Evolutionary conservation across 2,113 vertebrate genomes (phyloP).

Genomic region (Onychostruthus taczanowskii): DNA sequence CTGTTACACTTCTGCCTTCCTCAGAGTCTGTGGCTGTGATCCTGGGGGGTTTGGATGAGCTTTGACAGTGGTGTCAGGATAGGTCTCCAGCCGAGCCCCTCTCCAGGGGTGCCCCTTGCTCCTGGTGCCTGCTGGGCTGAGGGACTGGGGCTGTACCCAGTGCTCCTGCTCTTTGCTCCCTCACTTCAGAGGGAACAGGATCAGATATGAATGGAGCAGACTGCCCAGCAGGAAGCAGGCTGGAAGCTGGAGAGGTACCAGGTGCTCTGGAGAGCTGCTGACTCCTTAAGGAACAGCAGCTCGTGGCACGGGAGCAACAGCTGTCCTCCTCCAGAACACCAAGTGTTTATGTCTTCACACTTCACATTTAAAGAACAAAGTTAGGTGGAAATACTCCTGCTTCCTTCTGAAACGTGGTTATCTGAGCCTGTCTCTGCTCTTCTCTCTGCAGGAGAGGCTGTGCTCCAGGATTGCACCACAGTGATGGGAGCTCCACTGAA

Average conservation of each 20-base stretch:
- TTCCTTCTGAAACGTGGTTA: background rate
- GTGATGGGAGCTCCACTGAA: background rate
- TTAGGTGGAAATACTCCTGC: background rate
- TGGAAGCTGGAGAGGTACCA: background rate
- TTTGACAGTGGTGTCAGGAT: background rate
- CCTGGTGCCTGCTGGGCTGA: background rate
- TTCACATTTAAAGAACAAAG: background rate
- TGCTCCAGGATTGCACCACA: background rate
- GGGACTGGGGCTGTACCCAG: background rate
- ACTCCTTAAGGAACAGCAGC: background rate
- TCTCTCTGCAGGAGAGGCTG: background rate
- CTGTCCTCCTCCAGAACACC: background rate
- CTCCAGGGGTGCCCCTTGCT: background rate
- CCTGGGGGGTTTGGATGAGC: background rate
- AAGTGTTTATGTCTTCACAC: background rate
- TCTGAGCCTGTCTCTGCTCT: background rate
- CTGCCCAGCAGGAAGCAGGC: background rate
- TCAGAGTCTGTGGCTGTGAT: background rate
- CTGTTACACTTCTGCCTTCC: background rate
- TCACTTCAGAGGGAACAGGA: background rate
- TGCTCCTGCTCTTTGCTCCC: background rate
- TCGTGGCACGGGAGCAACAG: rapidly evolving
- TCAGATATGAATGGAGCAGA: background rate
- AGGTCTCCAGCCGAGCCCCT: background rate
- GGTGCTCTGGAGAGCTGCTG: background rate